Conservation (phyloP, 1,140 invertebrate species). For the Metaphire vulgaris region DNA sequence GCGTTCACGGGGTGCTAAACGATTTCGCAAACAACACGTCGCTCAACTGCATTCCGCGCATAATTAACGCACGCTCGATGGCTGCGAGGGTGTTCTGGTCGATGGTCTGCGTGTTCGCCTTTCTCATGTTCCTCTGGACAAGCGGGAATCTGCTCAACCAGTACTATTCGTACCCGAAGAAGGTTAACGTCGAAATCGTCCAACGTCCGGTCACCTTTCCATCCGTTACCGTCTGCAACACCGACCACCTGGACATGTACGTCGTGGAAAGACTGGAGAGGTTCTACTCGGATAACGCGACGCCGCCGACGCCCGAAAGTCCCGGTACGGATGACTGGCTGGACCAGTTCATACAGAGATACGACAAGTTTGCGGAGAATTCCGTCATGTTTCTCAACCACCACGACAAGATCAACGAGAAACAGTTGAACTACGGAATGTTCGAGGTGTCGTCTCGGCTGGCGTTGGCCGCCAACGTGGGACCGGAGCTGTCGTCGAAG, state of each 20-base stretch:
- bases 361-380: background rate
- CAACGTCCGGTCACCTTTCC: conserved; percentile 29
- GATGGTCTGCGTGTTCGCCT: conserved; percentile 22
- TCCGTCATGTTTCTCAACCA: background rate
- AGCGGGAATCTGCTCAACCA: conserved; percentile 20
- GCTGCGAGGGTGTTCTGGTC: conserved; percentile 25
- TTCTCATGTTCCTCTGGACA: conserved; percentile 28
- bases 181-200: conserved; percentile 29
- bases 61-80: conserved; percentile 27
- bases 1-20: conserved; percentile 8
- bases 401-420: background rate
- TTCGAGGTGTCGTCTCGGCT: conserved; percentile 24
- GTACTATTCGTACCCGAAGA: conserved; percentile 29
- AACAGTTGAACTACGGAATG: background rate
- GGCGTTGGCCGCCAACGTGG: conserved; percentile 25
- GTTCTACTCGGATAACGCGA: background rate
- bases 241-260: conserved; percentile 20
- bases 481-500: conserved; percentile 17
- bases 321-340: background rate
- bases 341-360: background rate
- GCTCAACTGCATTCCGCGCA: conserved; percentile 25
- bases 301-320: background rate
- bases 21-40: conserved; percentile 27
- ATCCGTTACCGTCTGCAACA: conserved; percentile 30
- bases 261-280: conserved; percentile 21